These are phyloP conservation scores for Drosophila subobscura DNA, from an alignment of 1,140 invertebrate species.

Conservation along the genomic window DNA sequence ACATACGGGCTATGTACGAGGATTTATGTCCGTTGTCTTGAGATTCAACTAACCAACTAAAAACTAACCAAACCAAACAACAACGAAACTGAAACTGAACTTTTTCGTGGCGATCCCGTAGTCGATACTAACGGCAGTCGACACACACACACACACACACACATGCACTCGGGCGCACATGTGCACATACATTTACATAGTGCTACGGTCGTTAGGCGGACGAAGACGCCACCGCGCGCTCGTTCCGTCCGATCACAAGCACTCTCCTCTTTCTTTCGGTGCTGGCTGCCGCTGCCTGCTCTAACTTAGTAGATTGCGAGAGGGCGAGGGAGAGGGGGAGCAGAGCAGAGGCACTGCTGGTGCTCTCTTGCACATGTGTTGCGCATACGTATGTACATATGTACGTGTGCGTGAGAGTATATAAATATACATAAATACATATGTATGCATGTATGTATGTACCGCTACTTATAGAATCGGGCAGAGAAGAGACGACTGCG, in stretches of 20 bases:
- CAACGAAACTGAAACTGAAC: conserved; percentile 79
- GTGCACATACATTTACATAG: conserved; percentile 20
- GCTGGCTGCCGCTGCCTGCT: conserved; percentile 42
- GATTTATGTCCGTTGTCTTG: conserved; percentile 22
- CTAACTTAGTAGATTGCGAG: conserved; percentile 78
- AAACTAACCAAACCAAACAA: conserved; percentile 64
- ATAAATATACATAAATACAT: conserved; percentile 67
- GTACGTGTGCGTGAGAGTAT: conserved; percentile 35
- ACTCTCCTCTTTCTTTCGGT: conserved; percentile 8
- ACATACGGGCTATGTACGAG: not conserved
- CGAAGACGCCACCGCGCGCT: conserved; percentile 14
- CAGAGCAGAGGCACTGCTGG: conserved; percentile 1
- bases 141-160: conserved; percentile 40
- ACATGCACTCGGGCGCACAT: conserved; percentile 9
- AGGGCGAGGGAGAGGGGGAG: conserved; percentile 23
- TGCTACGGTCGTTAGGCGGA: conserved; percentile 76
- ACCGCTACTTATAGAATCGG: conserved; percentile 73
- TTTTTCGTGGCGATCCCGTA: conserved; percentile 77
- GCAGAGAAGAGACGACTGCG: conserved; percentile 45
- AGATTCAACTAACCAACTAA: conserved; percentile 55
- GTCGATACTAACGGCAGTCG: conserved; percentile 78
- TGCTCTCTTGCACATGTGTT: conserved; percentile 67
- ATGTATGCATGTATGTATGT: conserved; percentile 52
- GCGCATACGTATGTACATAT: conserved; percentile 18
- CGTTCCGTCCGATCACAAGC: conserved; percentile 5